phyloP scores from a whole-genome alignment of 2,797 vertebrate species.

The Gallinago stenura region DNA sequence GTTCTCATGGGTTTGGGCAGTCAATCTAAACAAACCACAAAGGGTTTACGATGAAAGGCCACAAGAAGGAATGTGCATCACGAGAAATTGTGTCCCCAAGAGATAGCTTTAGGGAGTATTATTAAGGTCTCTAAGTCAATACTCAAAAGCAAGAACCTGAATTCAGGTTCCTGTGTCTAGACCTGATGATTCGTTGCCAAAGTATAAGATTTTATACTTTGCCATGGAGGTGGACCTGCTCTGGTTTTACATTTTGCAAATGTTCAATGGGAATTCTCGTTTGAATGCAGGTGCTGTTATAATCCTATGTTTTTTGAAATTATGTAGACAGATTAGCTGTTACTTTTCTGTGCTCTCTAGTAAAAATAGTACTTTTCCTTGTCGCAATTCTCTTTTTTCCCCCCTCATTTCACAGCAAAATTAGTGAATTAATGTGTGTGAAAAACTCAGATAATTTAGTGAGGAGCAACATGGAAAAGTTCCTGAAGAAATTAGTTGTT shows the following conservation, averaged over 20 bases:
- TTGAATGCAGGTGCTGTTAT: not conserved
- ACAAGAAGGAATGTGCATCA: not conserved
- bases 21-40: not conserved
- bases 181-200: not conserved
- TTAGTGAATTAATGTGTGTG: not conserved
- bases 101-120: not conserved
- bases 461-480: not conserved
- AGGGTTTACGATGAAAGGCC: not conserved
- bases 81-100: not conserved
- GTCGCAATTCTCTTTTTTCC: not conserved
- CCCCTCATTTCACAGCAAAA: not conserved
- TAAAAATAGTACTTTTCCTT: not conserved
- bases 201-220: not conserved
- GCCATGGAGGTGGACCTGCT: not conserved
- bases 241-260: not conserved
- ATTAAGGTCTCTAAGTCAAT: not conserved
- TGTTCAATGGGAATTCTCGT: not conserved
- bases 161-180: not conserved
- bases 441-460: not conserved
- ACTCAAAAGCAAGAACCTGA: not conserved
- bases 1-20: not conserved
- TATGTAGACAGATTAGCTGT: not conserved
- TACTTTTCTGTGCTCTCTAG: not conserved
- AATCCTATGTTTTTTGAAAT: not conserved
- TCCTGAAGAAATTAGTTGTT: not conserved